phyloP scores from a whole-genome alignment of 2,113 vertebrate species.

The Triplophysa dalaica region DNA sequence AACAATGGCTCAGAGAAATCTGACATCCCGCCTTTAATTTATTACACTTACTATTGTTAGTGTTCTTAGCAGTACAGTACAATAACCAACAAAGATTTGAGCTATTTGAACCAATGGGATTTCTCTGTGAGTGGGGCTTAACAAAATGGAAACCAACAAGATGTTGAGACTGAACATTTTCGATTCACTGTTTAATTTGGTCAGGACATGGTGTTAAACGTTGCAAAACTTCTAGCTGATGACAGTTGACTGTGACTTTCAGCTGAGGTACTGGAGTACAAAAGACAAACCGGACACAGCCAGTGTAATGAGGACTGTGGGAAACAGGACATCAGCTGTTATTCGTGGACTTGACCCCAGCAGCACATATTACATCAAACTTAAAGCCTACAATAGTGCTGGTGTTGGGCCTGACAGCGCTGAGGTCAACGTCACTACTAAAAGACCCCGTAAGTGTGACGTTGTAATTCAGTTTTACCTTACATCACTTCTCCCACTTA shows the following conservation, averaged over 20 bases:
- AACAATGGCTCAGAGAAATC: no score
- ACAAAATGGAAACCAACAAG: no score
- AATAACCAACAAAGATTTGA: no score
- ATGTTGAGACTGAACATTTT: no score
- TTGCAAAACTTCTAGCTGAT: not conserved
- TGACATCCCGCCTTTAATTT: no score
- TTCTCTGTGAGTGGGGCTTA: no score
- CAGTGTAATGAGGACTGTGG: conserved; percentile 80
- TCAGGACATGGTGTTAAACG: not conserved
- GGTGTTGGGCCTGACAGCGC: conserved; percentile 87
- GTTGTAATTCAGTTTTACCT: not conserved
- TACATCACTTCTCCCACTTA: not conserved
- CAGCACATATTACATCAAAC: conserved; percentile 81
- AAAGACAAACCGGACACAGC: conserved; percentile 85
- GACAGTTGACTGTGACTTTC: conserved; percentile 7
- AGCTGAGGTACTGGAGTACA: conserved; percentile 89
- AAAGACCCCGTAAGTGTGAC: conserved; percentile 86
- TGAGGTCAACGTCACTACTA: conserved; percentile 87
- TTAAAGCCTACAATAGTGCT: conserved; percentile 89
- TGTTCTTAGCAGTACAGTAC: no score
- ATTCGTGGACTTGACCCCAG: conserved; percentile 84
- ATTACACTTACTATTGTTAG: no score
- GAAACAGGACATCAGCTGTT: conserved; percentile 83
- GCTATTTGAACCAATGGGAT: no score
- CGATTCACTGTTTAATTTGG: no score